These are phyloP conservation scores for Ooceraea biroi DNA, from an alignment of 1,140 invertebrate species.

Conservation along the genomic window DNA sequence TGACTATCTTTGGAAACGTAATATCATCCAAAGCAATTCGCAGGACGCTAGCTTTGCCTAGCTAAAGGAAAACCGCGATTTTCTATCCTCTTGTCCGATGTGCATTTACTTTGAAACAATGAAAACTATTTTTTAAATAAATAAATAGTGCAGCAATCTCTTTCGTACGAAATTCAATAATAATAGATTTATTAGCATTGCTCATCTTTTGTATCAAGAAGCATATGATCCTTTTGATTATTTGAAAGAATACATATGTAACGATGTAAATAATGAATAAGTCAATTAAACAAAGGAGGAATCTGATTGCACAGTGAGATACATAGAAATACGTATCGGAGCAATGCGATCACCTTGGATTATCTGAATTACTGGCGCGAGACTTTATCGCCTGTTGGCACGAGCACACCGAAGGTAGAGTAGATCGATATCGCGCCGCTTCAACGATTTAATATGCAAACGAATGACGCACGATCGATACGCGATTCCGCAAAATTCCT, in stretches of 20 bases:
- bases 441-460: constrained; percentile 41
- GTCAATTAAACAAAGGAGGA: neutral
- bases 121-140: constrained; percentile 15
- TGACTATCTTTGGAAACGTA: constrained; percentile 67
- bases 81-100: neutral
- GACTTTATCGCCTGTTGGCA: constrained; percentile 49
- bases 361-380: constrained; percentile 54
- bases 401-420: constrained; percentile 37
- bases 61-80: constrained; percentile 44
- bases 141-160: neutral
- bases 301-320: constrained; percentile 12
- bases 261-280: constrained; percentile 18
- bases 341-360: constrained; percentile 31
- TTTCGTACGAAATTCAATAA: neutral
- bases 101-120: constrained; percentile 4
- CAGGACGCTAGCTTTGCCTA: constrained; percentile 39
- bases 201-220: neutral
- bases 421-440: constrained; percentile 43
- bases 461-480: constrained; percentile 8
- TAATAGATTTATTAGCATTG: constrained; percentile 1
- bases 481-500: neutral
- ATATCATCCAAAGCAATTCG: constrained; percentile 58
- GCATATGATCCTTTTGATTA: neutral
- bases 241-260: neutral
- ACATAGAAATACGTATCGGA: constrained; percentile 13